phyloP scores from a whole-genome alignment of 2,797 vertebrate genomes.

The Pyrrhura leucotis region DNA sequence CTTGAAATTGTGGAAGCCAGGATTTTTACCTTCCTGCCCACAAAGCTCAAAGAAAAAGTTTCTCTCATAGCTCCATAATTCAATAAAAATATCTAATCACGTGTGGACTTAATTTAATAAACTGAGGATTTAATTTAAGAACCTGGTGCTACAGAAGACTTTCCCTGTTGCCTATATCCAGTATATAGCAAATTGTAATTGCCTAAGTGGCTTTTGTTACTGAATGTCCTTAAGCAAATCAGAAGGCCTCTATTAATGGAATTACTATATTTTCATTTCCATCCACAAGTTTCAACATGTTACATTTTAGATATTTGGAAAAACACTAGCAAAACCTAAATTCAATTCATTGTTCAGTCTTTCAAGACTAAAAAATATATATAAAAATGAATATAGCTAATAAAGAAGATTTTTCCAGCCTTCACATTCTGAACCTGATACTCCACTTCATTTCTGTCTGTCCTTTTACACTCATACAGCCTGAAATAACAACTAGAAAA shows the following conservation, averaged over 20 bases:
- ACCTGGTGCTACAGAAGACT: background rate
- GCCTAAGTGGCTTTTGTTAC: background rate
- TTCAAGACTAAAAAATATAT: background rate
- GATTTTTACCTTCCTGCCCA: background rate
- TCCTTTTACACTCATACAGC: background rate
- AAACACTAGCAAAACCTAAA: background rate
- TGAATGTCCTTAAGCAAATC: background rate
- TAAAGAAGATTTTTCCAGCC: background rate
- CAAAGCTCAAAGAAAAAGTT: background rate
- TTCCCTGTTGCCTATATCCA: conserved; percentile 2
- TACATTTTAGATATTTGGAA: background rate
- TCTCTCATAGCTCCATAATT: background rate
- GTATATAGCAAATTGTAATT: background rate
- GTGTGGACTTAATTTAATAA: conserved; percentile 52
- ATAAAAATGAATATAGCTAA: background rate
- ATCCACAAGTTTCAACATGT: background rate
- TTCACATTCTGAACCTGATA: background rate
- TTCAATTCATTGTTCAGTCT: background rate
- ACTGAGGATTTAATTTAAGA: conserved; percentile 54
- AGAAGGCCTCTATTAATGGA: background rate
- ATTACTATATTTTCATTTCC: background rate
- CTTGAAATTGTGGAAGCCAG: conserved; percentile 67
- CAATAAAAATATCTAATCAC: background rate
- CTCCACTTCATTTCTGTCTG: background rate
- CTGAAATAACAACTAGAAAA: background rate